phyloP scores from a whole-genome alignment of 1,140 invertebrate genomes.

The Ephestia elutella region DNA sequence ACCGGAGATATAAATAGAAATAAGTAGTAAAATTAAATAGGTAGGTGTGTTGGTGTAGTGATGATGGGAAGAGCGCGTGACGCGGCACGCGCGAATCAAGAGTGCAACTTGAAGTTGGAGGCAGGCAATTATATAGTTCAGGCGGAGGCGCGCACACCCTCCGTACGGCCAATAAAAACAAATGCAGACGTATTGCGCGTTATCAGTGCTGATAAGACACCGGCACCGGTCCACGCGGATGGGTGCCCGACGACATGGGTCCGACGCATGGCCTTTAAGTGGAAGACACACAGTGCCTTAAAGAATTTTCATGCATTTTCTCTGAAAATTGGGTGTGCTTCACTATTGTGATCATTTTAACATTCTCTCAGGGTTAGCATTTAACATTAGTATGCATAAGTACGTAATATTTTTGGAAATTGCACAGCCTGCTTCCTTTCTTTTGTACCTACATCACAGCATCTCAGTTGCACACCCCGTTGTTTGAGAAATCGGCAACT shows the following conservation, averaged over 20 bases:
- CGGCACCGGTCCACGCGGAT: slow-evolving; percentile 50
- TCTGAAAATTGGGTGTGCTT: too few relatives aligned
- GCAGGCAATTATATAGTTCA: slow-evolving; percentile 48
- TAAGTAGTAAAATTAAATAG: slow-evolving; percentile 23
- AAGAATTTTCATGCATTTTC: neutral
- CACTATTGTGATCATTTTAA: too few relatives aligned
- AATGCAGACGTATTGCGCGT: slow-evolving; percentile 23
- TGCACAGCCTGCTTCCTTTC: too few relatives aligned
- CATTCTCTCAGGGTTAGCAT: too few relatives aligned
- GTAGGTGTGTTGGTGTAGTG: slow-evolving; percentile 9
- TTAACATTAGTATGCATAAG: too few relatives aligned
- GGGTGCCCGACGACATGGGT: slow-evolving; percentile 31
- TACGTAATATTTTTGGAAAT: too few relatives aligned
- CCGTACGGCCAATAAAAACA: slow-evolving; percentile 52
- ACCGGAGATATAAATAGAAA: slow-evolving; percentile 17
- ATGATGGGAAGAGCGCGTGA: slow-evolving; percentile 13
- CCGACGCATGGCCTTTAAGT: slow-evolving; percentile 54
- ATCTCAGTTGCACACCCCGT: too few relatives aligned
- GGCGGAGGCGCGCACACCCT: slow-evolving; percentile 54
- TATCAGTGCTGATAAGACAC: slow-evolving; percentile 49
- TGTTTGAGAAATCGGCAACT: too few relatives aligned
- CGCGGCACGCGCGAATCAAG: slow-evolving; percentile 39
- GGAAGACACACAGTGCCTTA: slow-evolving; percentile 18
- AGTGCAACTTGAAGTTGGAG: slow-evolving; percentile 36
- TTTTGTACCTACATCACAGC: too few relatives aligned